A percentile compares a stretch with the other conserved stretches of the same genome.
These are phyloP conservation scores for Apamea crenata DNA, from an alignment of 2,888 invertebrate species.

Conservation along the genomic window DNA sequence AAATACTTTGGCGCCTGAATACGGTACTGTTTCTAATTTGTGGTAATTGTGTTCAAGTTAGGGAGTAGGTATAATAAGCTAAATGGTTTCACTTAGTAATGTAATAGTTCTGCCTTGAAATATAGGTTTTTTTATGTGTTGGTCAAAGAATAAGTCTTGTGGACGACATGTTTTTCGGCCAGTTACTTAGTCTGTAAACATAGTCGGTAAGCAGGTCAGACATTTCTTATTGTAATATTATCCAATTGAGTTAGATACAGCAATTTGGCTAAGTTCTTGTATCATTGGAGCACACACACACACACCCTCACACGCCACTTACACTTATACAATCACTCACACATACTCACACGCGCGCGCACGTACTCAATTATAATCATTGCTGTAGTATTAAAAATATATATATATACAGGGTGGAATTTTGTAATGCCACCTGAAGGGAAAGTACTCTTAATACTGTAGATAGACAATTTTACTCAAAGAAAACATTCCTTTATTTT, in stretches of 20 bases:
- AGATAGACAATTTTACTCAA: too few species aligned
- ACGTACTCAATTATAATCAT: too few species aligned
- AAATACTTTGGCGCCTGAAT: slow-evolving; percentile 26
- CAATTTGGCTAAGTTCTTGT: neutral
- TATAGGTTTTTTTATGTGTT: neutral
- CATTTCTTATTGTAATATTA: neutral
- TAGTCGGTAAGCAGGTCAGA: neutral
- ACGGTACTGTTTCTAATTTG: slow-evolving; percentile 35
- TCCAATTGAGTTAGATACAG: neutral
- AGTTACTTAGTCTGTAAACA: neutral
- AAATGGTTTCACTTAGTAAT: neutral
- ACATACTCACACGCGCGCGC: too few species aligned
- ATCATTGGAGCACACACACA: too few species aligned
- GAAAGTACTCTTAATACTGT: too few species aligned
- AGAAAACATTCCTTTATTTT: too few species aligned
- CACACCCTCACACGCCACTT: too few species aligned
- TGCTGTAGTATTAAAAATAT: too few species aligned
- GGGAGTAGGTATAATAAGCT: slow-evolving; percentile 7
- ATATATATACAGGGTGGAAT: too few species aligned
- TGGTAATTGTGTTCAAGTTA: slow-evolving; percentile 22
- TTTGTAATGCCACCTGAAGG: too few species aligned
- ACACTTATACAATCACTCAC: too few species aligned
- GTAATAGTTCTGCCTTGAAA: neutral
- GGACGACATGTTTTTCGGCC: neutral
- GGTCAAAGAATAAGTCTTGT: neutral